Evolutionary conservation across 2,113 vertebrate genomes (phyloP).

Genomic region (Physeter macrocephalus): DNA sequence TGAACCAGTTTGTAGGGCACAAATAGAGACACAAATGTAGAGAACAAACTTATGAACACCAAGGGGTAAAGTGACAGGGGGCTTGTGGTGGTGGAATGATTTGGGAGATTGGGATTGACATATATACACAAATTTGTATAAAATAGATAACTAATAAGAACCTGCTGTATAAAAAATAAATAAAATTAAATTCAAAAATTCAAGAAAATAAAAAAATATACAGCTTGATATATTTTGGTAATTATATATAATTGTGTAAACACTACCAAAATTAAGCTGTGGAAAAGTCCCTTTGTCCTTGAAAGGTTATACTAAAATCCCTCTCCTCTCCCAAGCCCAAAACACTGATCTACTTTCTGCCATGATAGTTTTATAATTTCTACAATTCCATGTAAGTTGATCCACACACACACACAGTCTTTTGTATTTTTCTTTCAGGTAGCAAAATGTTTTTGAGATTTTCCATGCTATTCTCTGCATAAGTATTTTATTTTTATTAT

Average conservation of each 20-base stretch:
- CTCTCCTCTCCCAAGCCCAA: no score
- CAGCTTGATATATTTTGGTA: neutral
- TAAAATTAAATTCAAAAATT: no score
- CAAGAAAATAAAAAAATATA: neutral
- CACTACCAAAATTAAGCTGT: neutral
- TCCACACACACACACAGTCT: neutral
- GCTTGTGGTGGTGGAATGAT: no score
- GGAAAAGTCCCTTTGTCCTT: neutral
- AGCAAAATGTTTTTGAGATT: neutral
- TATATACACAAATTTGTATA: no score
- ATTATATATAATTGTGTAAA: neutral
- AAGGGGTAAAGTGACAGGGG: no score
- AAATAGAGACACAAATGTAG: no score
- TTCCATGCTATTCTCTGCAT: neutral
- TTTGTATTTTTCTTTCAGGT: neutral
- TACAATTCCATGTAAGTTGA: neutral
- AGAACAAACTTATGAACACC: no score
- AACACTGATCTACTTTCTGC: neutral
- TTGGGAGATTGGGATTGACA: no score
- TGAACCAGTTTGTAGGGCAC: no score
- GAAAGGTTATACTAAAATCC: neutral
- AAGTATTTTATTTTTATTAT: neutral
- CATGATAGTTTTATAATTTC: neutral
- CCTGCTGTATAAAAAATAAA: no score
- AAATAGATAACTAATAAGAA: no score